Conservation (phyloP, 2,888 invertebrate genomes). For the Euspilapteryx auroguttella region DNA sequence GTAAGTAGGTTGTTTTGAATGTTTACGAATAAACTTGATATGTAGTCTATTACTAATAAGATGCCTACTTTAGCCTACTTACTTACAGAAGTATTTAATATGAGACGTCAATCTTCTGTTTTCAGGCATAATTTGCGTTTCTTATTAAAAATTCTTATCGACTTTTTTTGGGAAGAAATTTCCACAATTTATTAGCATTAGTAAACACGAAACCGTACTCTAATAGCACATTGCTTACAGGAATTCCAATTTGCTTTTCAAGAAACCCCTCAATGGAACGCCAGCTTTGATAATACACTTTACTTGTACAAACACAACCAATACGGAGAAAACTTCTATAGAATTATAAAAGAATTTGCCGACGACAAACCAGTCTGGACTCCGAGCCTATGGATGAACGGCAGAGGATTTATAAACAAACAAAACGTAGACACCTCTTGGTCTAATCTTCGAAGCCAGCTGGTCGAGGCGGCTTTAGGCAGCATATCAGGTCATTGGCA, state of each 20-base stretch:
- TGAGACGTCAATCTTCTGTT: too few relatives aligned
- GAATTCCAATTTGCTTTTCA: conserved; percentile 40
- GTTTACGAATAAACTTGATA: too few relatives aligned
- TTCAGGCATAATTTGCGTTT: too few relatives aligned
- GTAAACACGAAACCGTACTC: too few relatives aligned
- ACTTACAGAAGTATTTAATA: too few relatives aligned
- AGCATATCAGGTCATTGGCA: conserved; percentile 50
- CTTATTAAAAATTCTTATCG: too few relatives aligned
- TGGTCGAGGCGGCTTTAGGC: conserved; percentile 47
- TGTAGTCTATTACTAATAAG: too few relatives aligned
- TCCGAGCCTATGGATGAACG: conserved; percentile 31
- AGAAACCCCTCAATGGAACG: conserved; percentile 53
- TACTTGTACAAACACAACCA: conserved; percentile 54
- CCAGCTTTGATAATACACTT: conserved; percentile 16
- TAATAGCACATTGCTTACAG: conserved; percentile 19
- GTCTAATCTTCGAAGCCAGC: conserved; percentile 53
- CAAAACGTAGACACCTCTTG: conserved; percentile 62
- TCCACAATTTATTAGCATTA: conserved; percentile 1
- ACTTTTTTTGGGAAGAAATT: conserved; percentile 1
- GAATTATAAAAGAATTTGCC: conserved; percentile 18
- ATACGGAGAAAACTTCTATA: conserved; percentile 55
- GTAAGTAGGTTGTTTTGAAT: too few relatives aligned
- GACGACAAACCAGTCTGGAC: conserved; percentile 17
- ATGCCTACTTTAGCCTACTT: too few relatives aligned
- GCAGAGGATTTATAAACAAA: conserved; percentile 26